Evolutionary conservation across 2,797 vertebrate species (phyloP).

Genomic region (Mormyrops attenuatus): DNA sequence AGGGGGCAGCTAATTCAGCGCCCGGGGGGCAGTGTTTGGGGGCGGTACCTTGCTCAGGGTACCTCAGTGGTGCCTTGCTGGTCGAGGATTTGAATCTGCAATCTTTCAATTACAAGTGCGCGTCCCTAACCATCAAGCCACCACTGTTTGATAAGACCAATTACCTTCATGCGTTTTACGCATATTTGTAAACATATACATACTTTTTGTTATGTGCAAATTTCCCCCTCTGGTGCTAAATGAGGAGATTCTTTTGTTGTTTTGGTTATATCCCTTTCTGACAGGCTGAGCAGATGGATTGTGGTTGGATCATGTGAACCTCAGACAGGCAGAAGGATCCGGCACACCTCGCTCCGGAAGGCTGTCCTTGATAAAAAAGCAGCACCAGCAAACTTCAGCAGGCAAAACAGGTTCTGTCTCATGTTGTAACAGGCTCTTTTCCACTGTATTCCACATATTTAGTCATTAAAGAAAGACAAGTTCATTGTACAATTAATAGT

Average conservation of each 20-base stretch:
- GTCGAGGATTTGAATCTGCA: too few relatives aligned
- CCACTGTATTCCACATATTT: neutral
- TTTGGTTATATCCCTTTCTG: neutral
- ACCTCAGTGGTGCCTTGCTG: too few relatives aligned
- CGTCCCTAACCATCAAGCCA: too few relatives aligned
- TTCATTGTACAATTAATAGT: neutral
- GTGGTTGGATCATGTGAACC: neutral
- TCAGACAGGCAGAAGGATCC: neutral
- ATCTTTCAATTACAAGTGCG: too few relatives aligned
- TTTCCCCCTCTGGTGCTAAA: neutral
- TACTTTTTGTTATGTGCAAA: neutral
- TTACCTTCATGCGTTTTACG: neutral
- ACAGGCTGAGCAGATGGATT: neutral
- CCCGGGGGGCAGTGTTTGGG: too few relatives aligned
- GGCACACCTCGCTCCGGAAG: neutral
- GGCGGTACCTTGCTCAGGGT: too few relatives aligned
- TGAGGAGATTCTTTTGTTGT: neutral
- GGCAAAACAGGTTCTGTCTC: neutral
- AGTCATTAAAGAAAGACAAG: neutral
- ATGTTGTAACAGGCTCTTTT: neutral
- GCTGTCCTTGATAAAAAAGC: neutral
- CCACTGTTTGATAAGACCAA: neutral
- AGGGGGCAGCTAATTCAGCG: too few relatives aligned
- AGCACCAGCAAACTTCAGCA: neutral
- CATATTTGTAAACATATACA: neutral